Conservation (phyloP, 2,888 invertebrate species). For the Blastobasis adustella region DNA sequence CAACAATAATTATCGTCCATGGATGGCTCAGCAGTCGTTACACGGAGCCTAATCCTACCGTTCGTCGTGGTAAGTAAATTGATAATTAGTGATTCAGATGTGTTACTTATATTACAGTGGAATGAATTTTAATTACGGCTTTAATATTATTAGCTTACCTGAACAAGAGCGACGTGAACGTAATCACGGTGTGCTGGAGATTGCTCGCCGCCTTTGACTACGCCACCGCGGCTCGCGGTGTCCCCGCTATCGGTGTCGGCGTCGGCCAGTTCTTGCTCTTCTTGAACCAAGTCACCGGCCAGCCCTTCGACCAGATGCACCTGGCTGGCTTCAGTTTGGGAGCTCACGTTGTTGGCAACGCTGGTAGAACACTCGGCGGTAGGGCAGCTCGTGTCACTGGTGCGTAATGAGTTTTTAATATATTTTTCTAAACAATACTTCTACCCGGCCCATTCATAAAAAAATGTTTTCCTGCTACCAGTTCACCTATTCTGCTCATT, state of each 20-base stretch:
- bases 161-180: too few relatives aligned
- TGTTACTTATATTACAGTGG: too few relatives aligned
- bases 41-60: constrained; percentile 19
- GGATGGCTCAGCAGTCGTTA: constrained; percentile 12
- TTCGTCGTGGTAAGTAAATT: constrained; percentile 31
- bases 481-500: too few relatives aligned
- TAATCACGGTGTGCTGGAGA: too few relatives aligned
- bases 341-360: constrained; percentile 21
- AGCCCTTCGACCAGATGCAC: constrained; percentile 27
- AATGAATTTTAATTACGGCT: too few relatives aligned
- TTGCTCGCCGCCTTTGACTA: constrained; percentile 18
- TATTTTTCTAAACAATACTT: too few relatives aligned
- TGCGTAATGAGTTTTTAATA: too few relatives aligned
- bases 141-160: constrained; percentile 43
- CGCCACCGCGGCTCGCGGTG: constrained; percentile 29
- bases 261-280: constrained; percentile 37
- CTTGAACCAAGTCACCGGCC: constrained; percentile 25
- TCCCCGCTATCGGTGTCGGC: constrained; percentile 34
- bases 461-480: too few relatives aligned
- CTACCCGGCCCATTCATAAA: too few relatives aligned
- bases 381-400: constrained; percentile 11
- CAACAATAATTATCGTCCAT: constrained; percentile 34
- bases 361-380: constrained; percentile 31
- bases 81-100: too few relatives aligned
- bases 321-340: not conserved